Conservation (phyloP, 2,113 vertebrate genomes). For the Callopanchax toddi region DNA sequence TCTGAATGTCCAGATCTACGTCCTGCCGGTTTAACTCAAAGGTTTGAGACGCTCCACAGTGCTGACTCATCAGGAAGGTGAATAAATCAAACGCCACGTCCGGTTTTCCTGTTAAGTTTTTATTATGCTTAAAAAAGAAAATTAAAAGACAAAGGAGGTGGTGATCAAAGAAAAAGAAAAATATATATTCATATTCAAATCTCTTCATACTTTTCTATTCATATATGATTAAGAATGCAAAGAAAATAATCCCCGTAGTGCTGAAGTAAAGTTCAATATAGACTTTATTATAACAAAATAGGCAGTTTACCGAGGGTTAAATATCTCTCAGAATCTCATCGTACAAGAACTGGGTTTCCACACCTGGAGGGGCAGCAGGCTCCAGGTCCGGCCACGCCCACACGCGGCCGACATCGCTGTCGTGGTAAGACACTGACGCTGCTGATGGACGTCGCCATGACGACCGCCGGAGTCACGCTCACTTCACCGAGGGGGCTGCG, state of each 20-base stretch:
- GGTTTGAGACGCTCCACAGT: neutral
- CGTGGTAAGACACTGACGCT: constrained; percentile 81
- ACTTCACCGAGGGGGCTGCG: constrained; percentile 22
- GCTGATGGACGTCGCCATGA: constrained; percentile 8
- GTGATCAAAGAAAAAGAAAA: constrained; percentile 85
- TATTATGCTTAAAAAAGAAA: constrained; percentile 86
- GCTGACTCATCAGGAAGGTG: no score
- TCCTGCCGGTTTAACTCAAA: no score
- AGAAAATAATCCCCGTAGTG: constrained; percentile 94
- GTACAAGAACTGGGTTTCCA: neutral
- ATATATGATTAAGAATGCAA: constrained; percentile 88
- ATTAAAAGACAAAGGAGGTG: constrained; percentile 83
- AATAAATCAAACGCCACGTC: neutral
- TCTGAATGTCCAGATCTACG: no score
- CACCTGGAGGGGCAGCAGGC: constrained; percentile 67
- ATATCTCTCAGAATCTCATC: constrained; percentile 71
- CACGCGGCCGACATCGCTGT: constrained; percentile 23
- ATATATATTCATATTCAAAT: constrained; percentile 89
- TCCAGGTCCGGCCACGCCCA: constrained; percentile 30
- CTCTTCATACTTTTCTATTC: constrained; percentile 79
- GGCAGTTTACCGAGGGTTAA: constrained; percentile 97
- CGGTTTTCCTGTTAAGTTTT: constrained; percentile 77
- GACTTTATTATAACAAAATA: constrained; percentile 99
- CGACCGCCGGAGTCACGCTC: neutral
- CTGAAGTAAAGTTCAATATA: constrained; percentile 95